Evolutionary conservation across 2,888 invertebrate genomes (phyloP).

Genomic region (Zaprionus bogoriensis): DNA sequence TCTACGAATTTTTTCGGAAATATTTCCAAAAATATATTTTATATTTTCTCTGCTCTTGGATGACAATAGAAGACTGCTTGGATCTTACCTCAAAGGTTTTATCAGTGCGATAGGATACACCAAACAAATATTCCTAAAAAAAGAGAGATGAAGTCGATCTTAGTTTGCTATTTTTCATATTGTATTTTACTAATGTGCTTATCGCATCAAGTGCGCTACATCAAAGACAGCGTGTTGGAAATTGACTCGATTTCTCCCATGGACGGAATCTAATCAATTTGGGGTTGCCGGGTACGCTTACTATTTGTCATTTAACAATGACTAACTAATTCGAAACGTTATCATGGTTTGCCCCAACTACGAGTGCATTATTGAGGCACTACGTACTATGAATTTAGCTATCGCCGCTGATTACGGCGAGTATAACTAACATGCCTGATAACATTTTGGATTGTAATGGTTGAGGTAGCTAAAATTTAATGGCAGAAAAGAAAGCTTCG

Average conservation of each 20-base stretch:
- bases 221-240: not conserved
- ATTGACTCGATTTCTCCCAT: not conserved
- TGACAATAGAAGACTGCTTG: too few relatives aligned
- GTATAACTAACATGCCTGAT: not conserved
- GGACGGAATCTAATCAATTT: not conserved
- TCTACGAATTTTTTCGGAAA: too few relatives aligned
- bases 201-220: not conserved
- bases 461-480: not conserved
- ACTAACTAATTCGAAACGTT: not conserved
- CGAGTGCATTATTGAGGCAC: not conserved
- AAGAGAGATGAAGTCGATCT: too few relatives aligned
- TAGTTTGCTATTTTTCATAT: too few relatives aligned
- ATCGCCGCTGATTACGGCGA: not conserved
- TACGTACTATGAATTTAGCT: not conserved
- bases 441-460: not conserved
- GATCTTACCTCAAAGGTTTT: too few relatives aligned
- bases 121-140: too few relatives aligned
- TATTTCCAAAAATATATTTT: too few relatives aligned
- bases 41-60: too few relatives aligned
- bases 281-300: not conserved
- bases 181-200: not conserved
- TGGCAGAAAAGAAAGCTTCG: not conserved
- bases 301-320: not conserved
- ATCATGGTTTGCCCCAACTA: not conserved
- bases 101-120: too few relatives aligned